Conservation (phyloP, 2,888 invertebrate genomes). For the Xanthia togata region DNA sequence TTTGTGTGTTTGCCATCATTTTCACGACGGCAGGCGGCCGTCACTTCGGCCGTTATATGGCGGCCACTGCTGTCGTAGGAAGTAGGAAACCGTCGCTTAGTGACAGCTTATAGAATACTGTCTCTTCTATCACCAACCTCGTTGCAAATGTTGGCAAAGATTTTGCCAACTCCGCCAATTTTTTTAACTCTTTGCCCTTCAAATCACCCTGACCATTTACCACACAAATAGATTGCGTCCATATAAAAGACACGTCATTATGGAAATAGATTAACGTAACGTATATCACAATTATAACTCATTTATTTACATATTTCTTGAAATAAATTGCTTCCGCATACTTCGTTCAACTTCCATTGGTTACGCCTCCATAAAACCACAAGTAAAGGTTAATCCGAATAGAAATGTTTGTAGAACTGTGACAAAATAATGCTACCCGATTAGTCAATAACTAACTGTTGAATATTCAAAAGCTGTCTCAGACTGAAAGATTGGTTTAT, state of each 20-base stretch:
- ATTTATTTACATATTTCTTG: slow-evolving; percentile 39
- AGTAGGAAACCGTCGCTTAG: not conserved
- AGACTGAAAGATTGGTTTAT: slow-evolving; percentile 49
- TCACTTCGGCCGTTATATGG: too few relatives aligned
- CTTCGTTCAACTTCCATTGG: slow-evolving; percentile 26
- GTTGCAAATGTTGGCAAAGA: not conserved
- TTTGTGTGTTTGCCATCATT: too few relatives aligned
- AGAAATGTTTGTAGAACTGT: slow-evolving; percentile 52
- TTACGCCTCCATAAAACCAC: slow-evolving; percentile 37
- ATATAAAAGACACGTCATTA: slow-evolving; percentile 33
- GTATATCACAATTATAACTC: slow-evolving; percentile 19
- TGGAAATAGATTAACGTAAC: slow-evolving; percentile 43
- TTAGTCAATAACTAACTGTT: slow-evolving; percentile 52
- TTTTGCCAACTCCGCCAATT: not conserved
- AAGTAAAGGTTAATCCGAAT: slow-evolving; percentile 53
- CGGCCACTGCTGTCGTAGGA: too few relatives aligned
- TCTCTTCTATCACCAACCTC: not conserved
- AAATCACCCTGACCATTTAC: not conserved
- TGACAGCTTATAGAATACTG: not conserved
- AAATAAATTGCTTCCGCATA: slow-evolving; percentile 58
- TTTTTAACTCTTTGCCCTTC: not conserved
- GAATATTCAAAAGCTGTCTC: slow-evolving; percentile 59
- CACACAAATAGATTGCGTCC: not conserved
- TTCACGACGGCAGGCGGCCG: too few relatives aligned
- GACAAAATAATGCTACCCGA: slow-evolving; percentile 54